Conservation (phyloP, 35 echinoderm and acorn worm genomes). For the Patiria miniata region DNA sequence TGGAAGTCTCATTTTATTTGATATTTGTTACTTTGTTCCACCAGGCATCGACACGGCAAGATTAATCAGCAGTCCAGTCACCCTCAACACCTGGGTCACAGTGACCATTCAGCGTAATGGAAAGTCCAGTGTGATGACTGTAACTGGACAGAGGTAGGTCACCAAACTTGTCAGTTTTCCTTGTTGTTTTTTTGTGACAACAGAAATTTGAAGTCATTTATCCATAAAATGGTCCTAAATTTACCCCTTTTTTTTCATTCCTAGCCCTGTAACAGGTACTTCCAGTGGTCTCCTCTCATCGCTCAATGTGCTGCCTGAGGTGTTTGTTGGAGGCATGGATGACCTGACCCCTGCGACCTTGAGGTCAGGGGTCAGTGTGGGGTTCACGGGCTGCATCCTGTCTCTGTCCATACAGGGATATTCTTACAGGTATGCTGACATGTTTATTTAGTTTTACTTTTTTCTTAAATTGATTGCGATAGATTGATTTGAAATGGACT, state of each 20-base stretch:
- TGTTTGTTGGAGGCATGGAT: slow-evolving; percentile 81
- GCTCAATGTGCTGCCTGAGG: slow-evolving; percentile 70
- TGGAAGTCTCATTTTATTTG: no score
- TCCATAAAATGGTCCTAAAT: neutral
- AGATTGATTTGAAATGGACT: no score
- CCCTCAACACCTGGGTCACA: slow-evolving; percentile 62
- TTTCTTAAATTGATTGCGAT: no score
- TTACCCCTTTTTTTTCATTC: neutral
- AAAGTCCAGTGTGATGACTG: slow-evolving; percentile 58
- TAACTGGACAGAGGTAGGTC: slow-evolving; percentile 87
- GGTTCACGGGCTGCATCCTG: slow-evolving; percentile 77
- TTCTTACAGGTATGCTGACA: slow-evolving; percentile 57
- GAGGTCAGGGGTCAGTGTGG: slow-evolving; percentile 36
- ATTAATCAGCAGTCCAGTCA: slow-evolving; percentile 62
- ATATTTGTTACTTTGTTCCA: neutral
- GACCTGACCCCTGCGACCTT: slow-evolving; percentile 50
- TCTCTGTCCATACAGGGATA: slow-evolving; percentile 62
- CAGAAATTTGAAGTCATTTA: neutral
- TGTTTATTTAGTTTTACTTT: no score
- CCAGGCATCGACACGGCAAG: slow-evolving; percentile 45
- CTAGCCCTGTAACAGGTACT: slow-evolving; percentile 48
- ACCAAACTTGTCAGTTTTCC: neutral
- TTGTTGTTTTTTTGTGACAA: neutral
- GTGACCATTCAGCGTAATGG: slow-evolving; percentile 63
- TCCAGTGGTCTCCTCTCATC: slow-evolving; percentile 57